Percentiles rank a stretch among this genome's conserved stretches.
phyloP scores from a whole-genome alignment of 1,140 invertebrate genomes.

The Ectropis grisescens region DNA sequence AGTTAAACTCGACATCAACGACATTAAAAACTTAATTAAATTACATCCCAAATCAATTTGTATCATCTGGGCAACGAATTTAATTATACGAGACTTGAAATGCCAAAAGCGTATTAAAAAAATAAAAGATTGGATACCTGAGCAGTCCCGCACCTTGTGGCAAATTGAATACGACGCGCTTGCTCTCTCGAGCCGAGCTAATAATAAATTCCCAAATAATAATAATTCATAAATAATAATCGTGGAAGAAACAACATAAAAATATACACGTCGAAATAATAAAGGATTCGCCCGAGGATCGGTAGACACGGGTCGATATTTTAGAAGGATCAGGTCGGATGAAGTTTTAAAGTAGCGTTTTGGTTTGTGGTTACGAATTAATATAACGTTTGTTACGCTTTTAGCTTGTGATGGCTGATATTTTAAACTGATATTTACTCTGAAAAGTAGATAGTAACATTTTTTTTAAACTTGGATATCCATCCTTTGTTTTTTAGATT shows the following conservation, averaged over 20 bases:
- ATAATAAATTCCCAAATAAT: slow-evolving; percentile 69
- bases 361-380: too few relatives aligned
- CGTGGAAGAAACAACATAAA: slow-evolving; percentile 59
- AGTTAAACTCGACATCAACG: neutral
- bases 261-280: slow-evolving; percentile 66
- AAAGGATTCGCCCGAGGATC: slow-evolving; percentile 47
- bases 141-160: slow-evolving; percentile 39
- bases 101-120: slow-evolving; percentile 43
- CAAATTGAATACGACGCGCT: slow-evolving; percentile 64
- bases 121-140: slow-evolving; percentile 44
- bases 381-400: too few relatives aligned
- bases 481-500: too few relatives aligned
- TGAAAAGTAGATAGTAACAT: too few relatives aligned
- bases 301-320: slow-evolving; percentile 37
- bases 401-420: too few relatives aligned
- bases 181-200: slow-evolving; percentile 38
- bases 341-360: too few relatives aligned
- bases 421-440: too few relatives aligned
- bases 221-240: slow-evolving; percentile 70
- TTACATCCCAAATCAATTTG: slow-evolving; percentile 36
- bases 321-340: too few relatives aligned
- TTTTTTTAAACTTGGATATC: too few relatives aligned
- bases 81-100: slow-evolving; percentile 55
- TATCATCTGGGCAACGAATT: slow-evolving; percentile 32
- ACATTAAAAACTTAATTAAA: slow-evolving; percentile 34